phyloP scores from a whole-genome alignment of 2,888 invertebrate species.

The Phasia obesa region DNA sequence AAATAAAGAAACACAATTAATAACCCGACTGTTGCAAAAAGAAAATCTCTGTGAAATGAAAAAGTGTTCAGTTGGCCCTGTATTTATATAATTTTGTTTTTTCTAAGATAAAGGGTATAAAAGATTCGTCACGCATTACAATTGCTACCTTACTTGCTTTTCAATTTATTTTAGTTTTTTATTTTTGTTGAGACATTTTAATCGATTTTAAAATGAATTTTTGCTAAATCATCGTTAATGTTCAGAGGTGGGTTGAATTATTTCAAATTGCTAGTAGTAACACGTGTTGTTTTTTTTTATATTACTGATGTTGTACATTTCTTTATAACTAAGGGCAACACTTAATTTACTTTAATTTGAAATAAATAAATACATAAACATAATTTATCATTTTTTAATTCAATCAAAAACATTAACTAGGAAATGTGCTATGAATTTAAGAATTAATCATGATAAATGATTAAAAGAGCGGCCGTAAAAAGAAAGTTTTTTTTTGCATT shows the following conservation, averaged over 20 bases:
- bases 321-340: not conserved
- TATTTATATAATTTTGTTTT: not conserved
- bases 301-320: not conserved
- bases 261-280: not conserved
- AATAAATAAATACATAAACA: conserved; percentile 11
- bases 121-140: not conserved
- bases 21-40: too few species aligned
- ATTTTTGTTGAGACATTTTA: conserved; percentile 34
- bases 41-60: too few species aligned
- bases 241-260: conserved; percentile 13
- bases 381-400: conserved; percentile 36
- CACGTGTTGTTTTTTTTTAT: conserved; percentile 21
- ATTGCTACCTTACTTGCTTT: not conserved
- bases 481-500: too few species aligned
- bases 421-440: not conserved
- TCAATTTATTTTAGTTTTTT: not conserved
- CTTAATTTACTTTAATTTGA: conserved; percentile 18
- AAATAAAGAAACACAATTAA: too few species aligned
- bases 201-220: conserved; percentile 59
- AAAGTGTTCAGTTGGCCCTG: too few species aligned
- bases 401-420: not conserved
- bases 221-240: conserved; percentile 60
- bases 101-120: not conserved
- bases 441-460: conserved; percentile 27
- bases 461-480: not conserved